Evolutionary conservation across 2,888 invertebrate genomes (phyloP).

Genomic region (Heterodera filipjevi): DNA sequence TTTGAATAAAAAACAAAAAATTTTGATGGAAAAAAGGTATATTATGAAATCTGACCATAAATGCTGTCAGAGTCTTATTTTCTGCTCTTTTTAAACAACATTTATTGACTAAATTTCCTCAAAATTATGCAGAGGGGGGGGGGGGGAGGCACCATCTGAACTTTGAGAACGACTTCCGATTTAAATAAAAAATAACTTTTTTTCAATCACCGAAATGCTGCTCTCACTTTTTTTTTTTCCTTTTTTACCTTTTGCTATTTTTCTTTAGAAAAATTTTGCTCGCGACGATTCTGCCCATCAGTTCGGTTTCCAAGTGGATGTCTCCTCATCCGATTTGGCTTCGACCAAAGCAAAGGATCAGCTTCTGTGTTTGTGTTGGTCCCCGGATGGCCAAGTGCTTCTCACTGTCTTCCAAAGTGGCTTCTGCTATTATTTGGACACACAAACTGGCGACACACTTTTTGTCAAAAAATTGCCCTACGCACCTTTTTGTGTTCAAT

Average conservation of each 20-base stretch:
- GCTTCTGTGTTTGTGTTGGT: slow-evolving; percentile 40
- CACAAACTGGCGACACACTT: slow-evolving; percentile 42
- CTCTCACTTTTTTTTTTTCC: not conserved
- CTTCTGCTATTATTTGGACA: slow-evolving; percentile 47
- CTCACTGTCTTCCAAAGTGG: slow-evolving; percentile 51
- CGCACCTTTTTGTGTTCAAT: slow-evolving; percentile 4
- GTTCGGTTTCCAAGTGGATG: not conserved
- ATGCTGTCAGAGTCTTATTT: too few species aligned
- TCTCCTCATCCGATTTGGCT: slow-evolving; percentile 11
- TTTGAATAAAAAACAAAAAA: too few species aligned
- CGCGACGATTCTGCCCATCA: slow-evolving; percentile 10
- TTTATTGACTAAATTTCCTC: too few species aligned
- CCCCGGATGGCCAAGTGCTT: slow-evolving; percentile 51
- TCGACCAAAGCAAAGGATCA: not conserved
- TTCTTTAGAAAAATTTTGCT: slow-evolving; percentile 9
- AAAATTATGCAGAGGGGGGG: too few species aligned
- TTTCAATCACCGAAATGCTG: too few species aligned
- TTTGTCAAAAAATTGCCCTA: slow-evolving; percentile 4
- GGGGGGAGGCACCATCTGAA: too few species aligned
- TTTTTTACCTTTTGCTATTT: not conserved
- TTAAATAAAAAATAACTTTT: too few species aligned
- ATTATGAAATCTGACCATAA: too few species aligned
- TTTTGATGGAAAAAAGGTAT: too few species aligned
- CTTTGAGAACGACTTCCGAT: too few species aligned
- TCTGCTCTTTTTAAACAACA: too few species aligned